Evolutionary conservation across 2,888 invertebrate genomes (phyloP).

Genomic region (Leptarthrus brevirostris): DNA sequence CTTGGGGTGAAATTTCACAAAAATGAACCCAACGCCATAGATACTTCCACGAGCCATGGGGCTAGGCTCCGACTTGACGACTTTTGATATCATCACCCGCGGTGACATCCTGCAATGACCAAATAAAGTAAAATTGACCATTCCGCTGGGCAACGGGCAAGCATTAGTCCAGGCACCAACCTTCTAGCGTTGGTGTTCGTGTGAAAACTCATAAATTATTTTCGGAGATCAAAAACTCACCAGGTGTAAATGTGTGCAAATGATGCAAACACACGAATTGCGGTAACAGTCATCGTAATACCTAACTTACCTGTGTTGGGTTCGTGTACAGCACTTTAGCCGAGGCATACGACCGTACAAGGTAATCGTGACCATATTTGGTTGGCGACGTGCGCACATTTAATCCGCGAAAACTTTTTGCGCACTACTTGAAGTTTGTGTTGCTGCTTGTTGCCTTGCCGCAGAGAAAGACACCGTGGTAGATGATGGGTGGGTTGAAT

Average conservation of each 20-base stretch:
- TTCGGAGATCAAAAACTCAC: neutral
- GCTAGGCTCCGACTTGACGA: neutral
- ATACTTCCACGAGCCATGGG: neutral
- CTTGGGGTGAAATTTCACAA: constrained; percentile 31
- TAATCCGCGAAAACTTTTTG: constrained; percentile 26
- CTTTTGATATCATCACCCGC: constrained; percentile 25
- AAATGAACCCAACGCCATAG: neutral
- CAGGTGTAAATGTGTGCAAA: constrained; percentile 18
- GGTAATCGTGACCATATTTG: constrained; percentile 50
- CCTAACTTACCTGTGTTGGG: neutral
- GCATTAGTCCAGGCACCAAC: constrained; percentile 33
- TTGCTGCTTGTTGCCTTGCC: neutral
- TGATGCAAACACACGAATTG: constrained; percentile 8
- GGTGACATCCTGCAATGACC: constrained; percentile 10
- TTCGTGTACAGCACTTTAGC: constrained; percentile 10
- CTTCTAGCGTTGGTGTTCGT: constrained; percentile 31
- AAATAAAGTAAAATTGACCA: constrained; percentile 9
- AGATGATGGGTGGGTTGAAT: constrained; percentile 44
- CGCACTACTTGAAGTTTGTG: constrained; percentile 1
- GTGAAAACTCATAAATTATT: constrained; percentile 42
- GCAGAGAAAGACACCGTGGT: constrained; percentile 6
- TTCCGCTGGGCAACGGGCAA: neutral
- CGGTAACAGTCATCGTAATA: neutral
- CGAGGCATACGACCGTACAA: constrained; percentile 48
- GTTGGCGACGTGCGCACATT: constrained; percentile 51